Evolutionary conservation across 2,888 invertebrate genomes (phyloP).

Genomic region (Melitaea athalia): DNA sequence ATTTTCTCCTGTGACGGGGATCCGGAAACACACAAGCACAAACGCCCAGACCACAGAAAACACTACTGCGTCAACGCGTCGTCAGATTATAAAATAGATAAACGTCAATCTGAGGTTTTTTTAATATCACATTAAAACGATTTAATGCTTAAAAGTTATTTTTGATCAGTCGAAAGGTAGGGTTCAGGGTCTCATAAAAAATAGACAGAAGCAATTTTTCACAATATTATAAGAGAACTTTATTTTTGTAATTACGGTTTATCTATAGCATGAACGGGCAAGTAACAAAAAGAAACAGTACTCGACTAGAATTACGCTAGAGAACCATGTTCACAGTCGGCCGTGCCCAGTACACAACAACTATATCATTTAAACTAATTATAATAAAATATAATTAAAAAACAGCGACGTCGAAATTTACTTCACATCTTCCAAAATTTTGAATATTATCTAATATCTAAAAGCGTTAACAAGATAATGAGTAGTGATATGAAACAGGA

Average conservation of each 20-base stretch:
- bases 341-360: constrained; percentile 64
- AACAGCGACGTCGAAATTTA: constrained; percentile 66
- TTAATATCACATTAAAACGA: too few species aligned
- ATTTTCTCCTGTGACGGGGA: too few species aligned
- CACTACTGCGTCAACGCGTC: too few species aligned
- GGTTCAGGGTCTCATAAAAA: constrained; percentile 13
- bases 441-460: constrained; percentile 62
- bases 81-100: too few species aligned
- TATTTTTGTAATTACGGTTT: constrained; percentile 81
- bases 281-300: constrained; percentile 76
- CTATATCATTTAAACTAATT: constrained; percentile 56
- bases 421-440: constrained; percentile 57
- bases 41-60: too few species aligned
- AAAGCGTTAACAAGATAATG: constrained; percentile 63
- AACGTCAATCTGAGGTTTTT: too few species aligned
- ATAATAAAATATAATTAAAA: constrained; percentile 49
- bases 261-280: constrained; percentile 82
- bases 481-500: constrained; percentile 53
- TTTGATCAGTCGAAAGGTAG: not conserved
- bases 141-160: too few species aligned
- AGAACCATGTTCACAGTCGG: constrained; percentile 72
- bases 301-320: constrained; percentile 75
- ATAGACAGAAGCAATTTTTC: constrained; percentile 42
- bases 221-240: constrained; percentile 82
- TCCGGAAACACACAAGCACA: too few species aligned